Conservation (phyloP, 2,113 vertebrate species). For the Genyomyrus donnyi region DNA sequence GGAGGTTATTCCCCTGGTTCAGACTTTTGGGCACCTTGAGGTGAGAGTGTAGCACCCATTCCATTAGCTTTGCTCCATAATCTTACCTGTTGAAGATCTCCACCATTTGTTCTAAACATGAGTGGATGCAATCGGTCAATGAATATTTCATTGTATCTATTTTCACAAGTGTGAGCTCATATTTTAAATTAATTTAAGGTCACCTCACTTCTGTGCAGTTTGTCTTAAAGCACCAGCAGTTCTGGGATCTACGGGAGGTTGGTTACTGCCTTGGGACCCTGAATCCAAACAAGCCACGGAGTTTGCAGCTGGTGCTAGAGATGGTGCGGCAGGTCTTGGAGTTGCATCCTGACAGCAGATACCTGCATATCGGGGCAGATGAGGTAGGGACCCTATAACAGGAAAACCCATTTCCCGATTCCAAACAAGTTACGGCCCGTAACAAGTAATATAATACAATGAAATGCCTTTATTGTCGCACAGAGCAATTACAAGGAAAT, state of each 20-base stretch:
- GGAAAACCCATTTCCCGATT: not conserved
- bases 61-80: not conserved
- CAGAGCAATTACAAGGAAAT: not conserved
- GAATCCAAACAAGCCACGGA: constrained; percentile 74
- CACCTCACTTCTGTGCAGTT: constrained; percentile 61
- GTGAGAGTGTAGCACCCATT: constrained; percentile 51
- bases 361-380: constrained; percentile 85
- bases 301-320: constrained; percentile 60
- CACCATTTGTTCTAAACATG: not conserved
- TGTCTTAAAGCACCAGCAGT: constrained; percentile 75
- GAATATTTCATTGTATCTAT: not conserved
- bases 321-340: constrained; percentile 84
- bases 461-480: not conserved
- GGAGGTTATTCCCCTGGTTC: constrained; percentile 83
- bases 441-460: not conserved
- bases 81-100: not conserved
- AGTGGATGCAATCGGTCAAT: not conserved
- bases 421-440: not conserved
- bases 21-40: constrained; percentile 95
- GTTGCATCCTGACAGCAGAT: constrained; percentile 60
- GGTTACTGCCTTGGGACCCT: constrained; percentile 73
- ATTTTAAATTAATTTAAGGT: not conserved
- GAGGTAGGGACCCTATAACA: constrained; percentile 64
- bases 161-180: not conserved
- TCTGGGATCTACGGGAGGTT: constrained; percentile 75